Conservation (phyloP, 2,113 vertebrate genomes). For the Ariopsis seemanni region DNA sequence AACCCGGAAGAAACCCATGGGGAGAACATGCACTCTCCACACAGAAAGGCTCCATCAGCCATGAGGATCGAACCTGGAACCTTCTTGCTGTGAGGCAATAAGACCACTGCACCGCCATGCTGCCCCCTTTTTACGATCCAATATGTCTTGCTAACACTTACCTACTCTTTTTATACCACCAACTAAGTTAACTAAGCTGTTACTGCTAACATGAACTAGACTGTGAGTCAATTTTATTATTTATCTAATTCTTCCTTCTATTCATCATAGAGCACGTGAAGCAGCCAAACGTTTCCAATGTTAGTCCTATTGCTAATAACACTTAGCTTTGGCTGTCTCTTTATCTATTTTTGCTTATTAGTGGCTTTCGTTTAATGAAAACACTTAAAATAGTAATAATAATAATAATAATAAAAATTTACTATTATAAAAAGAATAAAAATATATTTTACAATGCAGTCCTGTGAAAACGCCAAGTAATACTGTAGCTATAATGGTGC, state of each 20-base stretch:
- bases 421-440: not conserved
- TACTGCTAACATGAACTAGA: not conserved
- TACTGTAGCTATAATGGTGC: too few species aligned
- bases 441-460: too few species aligned
- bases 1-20: too few species aligned
- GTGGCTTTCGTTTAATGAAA: not conserved
- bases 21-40: too few species aligned
- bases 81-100: too few species aligned
- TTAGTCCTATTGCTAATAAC: not conserved
- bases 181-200: not conserved
- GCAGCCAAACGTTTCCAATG: not conserved
- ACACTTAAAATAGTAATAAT: not conserved
- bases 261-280: not conserved
- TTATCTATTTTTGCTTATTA: not conserved
- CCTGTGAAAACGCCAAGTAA: not conserved
- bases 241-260: not conserved
- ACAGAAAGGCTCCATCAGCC: too few species aligned
- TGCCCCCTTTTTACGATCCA: not conserved
- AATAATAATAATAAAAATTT: not conserved
- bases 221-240: not conserved
- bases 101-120: too few species aligned
- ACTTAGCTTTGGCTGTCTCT: not conserved
- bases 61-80: too few species aligned
- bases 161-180: not conserved
- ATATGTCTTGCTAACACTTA: not conserved